phyloP scores from a whole-genome alignment of 2,888 invertebrate genomes.

The Apoda limacodes region DNA sequence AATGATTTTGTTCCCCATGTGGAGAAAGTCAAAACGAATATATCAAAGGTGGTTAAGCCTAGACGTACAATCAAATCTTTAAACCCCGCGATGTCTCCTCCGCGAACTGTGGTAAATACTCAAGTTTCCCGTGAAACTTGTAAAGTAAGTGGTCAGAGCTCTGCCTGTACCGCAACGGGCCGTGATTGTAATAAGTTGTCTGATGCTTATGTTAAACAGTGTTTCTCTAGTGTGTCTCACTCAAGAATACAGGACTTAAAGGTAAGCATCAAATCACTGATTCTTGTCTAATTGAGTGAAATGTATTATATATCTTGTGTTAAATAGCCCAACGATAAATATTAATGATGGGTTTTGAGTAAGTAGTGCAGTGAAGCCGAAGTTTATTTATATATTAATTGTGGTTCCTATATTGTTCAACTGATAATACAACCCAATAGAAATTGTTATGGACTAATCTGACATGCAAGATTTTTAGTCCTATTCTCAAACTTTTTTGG shows the following conservation, averaged over 20 bases:
- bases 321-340: no score
- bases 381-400: no score
- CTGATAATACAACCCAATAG: no score
- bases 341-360: no score
- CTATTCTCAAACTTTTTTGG: no score
- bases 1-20: constrained; percentile 37
- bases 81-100: constrained; percentile 36
- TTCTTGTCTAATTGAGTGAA: no score
- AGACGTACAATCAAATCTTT: constrained; percentile 46
- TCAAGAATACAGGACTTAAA: constrained; percentile 45
- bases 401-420: no score
- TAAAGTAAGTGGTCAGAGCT: constrained; percentile 26
- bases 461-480: no score
- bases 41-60: constrained; percentile 43
- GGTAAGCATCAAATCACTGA: constrained; percentile 32
- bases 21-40: constrained; percentile 25
- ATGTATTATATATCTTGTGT: no score
- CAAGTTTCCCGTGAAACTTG: constrained; percentile 20
- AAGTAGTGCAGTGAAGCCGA: no score
- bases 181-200: constrained; percentile 31
- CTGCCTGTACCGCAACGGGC: constrained; percentile 33
- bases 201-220: constrained; percentile 32
- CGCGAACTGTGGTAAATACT: constrained; percentile 23
- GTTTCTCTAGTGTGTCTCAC: constrained; percentile 45
- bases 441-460: no score